Evolutionary conservation across 2,113 vertebrate genomes (phyloP), one percentile per base, ranked within the genome.

Genomic region (Pantherophis guttatus): DNA sequence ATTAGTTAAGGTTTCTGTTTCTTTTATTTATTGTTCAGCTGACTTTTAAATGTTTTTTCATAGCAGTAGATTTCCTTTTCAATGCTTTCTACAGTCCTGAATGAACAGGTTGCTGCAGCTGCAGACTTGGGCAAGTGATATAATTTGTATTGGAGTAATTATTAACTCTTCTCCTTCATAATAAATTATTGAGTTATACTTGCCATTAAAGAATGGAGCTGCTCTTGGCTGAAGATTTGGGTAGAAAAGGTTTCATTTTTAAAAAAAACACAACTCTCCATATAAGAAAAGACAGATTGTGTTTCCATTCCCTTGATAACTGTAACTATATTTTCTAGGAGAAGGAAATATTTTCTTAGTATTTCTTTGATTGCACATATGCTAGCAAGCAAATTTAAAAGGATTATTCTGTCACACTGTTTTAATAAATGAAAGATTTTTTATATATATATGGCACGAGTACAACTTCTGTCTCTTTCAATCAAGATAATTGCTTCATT

Each of bases 381-480:
- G 50, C 92, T 94, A 95, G 17, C n/a, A 96, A 94, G 75, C 48
- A 59, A 48, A 65, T 87, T 89, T 26, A 1, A 62, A 59, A 65
- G 58, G 59, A 44, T 39, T 65, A 9, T 53, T 88, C 7, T 88
- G 54, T 55, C 19, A 54, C 29, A 8, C n/a, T 57, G 54, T 86
- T 92, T 91, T 89, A 91, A 59, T 93, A 53, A 81, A 15, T 17
- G 91, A 29, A 91, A 44, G 54, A n/a, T 39, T 19, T 58, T n/a
- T 29, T n/a, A 11, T 23, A 21, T 5, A 81, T 90, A 53, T 54
- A 54, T 15, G 44, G 17, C 39, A 52, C n/a, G 2, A 75, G 26
- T 93, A 3, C 33, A 55, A 90, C 89, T 88, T 50, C 10, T 1
- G 29, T 21, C 50, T 57, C 33, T 90, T 90, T 10, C 0, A 1